Evolutionary conservation across 2,888 invertebrate genomes (phyloP).

Genomic region (Palloptera scutellata): DNA sequence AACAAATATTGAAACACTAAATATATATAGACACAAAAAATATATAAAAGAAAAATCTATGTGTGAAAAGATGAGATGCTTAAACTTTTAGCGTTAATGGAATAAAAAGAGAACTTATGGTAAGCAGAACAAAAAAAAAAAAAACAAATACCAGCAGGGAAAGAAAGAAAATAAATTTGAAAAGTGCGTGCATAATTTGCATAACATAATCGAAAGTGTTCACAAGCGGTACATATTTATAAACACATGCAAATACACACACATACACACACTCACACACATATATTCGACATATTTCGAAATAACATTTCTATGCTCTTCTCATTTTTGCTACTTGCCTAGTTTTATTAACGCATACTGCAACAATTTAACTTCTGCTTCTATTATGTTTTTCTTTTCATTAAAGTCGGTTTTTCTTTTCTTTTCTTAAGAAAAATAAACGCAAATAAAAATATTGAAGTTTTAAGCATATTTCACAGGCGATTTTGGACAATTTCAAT

Average conservation of each 20-base stretch:
- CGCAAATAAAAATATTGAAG: too few relatives aligned
- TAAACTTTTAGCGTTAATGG: neutral
- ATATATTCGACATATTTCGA: neutral
- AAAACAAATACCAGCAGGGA: neutral
- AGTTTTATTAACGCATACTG: neutral
- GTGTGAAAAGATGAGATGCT: too few relatives aligned
- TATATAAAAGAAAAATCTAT: too few relatives aligned
- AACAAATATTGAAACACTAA: too few relatives aligned
- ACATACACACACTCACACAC: neutral
- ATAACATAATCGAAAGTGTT: constrained; percentile 35
- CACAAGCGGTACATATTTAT: neutral
- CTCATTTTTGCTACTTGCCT: neutral
- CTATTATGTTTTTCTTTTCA: neutral
- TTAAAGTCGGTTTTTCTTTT: too few relatives aligned
- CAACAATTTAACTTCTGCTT: neutral
- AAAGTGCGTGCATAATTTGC: constrained; percentile 35
- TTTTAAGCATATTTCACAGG: constrained; percentile 12
- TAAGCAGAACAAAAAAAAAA: neutral
- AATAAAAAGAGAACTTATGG: neutral
- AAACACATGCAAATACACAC: too few relatives aligned
- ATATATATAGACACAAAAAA: too few relatives aligned
- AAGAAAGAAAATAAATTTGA: constrained; percentile 28
- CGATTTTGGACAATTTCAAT: constrained; percentile 8
- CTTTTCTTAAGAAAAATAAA: too few relatives aligned
- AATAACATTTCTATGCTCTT: neutral